Percentiles rank a stretch among this genome's conserved stretches.
Conservation (phyloP, 2,113 vertebrate genomes). For the Centropus bengalensis region DNA sequence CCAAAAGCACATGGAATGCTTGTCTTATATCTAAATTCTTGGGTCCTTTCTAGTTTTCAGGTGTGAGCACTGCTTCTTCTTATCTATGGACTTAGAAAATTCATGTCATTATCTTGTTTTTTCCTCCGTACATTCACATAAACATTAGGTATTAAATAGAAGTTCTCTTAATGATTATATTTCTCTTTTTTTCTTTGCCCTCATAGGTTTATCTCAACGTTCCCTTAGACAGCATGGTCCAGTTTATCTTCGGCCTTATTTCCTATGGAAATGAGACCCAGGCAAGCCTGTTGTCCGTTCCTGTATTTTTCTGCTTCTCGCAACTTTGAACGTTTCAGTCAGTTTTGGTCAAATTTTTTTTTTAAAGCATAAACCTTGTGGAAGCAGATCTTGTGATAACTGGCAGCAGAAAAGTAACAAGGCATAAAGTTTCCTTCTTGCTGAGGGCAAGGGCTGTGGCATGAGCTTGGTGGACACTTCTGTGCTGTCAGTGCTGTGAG, state of each 20-base stretch:
- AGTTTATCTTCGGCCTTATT: not conserved
- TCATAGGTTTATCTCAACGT: not conserved
- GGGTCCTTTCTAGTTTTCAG: not conserved
- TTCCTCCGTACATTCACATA: not conserved
- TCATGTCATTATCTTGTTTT: not conserved
- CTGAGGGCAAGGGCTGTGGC: not conserved
- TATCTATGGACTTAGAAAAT: not conserved
- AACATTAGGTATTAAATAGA: not conserved
- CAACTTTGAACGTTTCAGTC: not conserved
- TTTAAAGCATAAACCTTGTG: not conserved
- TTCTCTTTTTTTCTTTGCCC: not conserved
- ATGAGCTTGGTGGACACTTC: fast-evolving
- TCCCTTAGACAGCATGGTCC: not conserved
- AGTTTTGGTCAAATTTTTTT: not conserved
- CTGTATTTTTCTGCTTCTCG: not conserved
- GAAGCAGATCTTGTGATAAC: not conserved
- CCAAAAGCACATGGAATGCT: not conserved
- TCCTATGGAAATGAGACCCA: not conserved
- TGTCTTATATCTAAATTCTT: not conserved
- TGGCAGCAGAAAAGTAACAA: not conserved
- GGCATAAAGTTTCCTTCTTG: not conserved
- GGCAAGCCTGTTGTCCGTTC: not conserved
- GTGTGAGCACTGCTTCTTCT: not conserved
- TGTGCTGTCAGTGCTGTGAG: not conserved
- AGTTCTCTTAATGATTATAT: not conserved